These are phyloP conservation scores for Hemiscyllium ocellatum DNA, from an alignment of 2,113 vertebrate species.

Conservation along the genomic window DNA sequence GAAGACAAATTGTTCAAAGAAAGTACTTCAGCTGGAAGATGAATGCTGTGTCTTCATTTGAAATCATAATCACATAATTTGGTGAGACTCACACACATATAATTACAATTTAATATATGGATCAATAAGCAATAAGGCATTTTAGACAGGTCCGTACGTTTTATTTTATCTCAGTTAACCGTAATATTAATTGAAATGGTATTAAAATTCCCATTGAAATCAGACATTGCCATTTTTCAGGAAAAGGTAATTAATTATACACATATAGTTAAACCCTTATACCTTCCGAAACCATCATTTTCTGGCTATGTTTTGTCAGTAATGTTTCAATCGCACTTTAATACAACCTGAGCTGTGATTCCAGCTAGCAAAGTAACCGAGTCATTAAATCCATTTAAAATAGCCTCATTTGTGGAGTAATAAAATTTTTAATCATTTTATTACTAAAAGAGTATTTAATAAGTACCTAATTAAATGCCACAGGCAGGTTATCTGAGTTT, in stretches of 20 bases:
- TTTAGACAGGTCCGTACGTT: slow-evolving; percentile 38
- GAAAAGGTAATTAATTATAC: slow-evolving; percentile 37
- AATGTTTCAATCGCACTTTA: slow-evolving; percentile 37
- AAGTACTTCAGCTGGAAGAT: slow-evolving; percentile 36
- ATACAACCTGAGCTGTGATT: slow-evolving; percentile 38
- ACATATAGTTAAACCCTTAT: slow-evolving; percentile 33
- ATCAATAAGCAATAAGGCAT: slow-evolving; percentile 38
- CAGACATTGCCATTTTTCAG: slow-evolving; percentile 37
- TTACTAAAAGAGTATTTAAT: slow-evolving; percentile 99
- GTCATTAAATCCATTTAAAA: slow-evolving; percentile 97
- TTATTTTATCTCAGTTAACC: slow-evolving; percentile 37
- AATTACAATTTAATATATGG: slow-evolving; percentile 39
- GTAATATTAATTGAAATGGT: slow-evolving; percentile 39
- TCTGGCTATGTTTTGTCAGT: slow-evolving; percentile 34
- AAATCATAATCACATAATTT: slow-evolving; percentile 38
- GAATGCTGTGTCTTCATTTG: slow-evolving; percentile 37
- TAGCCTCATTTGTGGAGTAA: slow-evolving; percentile 98
- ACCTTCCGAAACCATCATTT: slow-evolving; percentile 34
- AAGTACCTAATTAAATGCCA: slow-evolving; percentile 99
- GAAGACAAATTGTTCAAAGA: slow-evolving; percentile 38
- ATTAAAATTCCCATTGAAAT: slow-evolving; percentile 38
- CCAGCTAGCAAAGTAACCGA: slow-evolving; percentile 60
- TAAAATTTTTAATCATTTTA: slow-evolving; percentile 99
- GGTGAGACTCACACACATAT: slow-evolving; percentile 37
- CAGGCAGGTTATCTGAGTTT: slow-evolving; percentile 99